Conservation (phyloP, 2,888 invertebrate genomes). For the Plebejus anna region DNA sequence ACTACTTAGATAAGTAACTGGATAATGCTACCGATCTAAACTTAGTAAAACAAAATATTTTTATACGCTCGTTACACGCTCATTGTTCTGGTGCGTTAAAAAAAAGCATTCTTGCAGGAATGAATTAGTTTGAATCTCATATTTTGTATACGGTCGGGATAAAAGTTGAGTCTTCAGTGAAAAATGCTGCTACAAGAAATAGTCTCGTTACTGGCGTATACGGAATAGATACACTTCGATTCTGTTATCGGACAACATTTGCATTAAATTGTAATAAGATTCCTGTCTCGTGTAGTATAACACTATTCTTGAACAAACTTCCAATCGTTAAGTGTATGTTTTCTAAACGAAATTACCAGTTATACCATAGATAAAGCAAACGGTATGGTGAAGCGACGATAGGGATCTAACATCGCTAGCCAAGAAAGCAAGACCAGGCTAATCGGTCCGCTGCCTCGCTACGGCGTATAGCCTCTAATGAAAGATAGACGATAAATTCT, state of each 20-base stretch:
- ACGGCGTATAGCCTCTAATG: conserved; percentile 58
- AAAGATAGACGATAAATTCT: conserved; percentile 66
- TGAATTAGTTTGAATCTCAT: not conserved
- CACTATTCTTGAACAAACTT: conserved; percentile 26
- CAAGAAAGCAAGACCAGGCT: conserved; percentile 62
- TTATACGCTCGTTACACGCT: not conserved
- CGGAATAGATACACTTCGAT: conserved; percentile 16
- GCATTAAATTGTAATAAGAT: conserved; percentile 29
- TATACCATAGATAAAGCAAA: conserved; percentile 48
- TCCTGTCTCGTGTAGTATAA: conserved; percentile 27
- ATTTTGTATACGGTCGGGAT: not conserved
- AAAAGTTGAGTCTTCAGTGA: conserved; percentile 3
- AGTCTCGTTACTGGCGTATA: conserved; percentile 14
- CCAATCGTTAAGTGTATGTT: conserved; percentile 27
- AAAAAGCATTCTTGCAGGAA: not conserved
- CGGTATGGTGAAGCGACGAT: conserved; percentile 55
- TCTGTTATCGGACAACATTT: conserved; percentile 6
- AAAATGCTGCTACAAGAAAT: conserved; percentile 11
- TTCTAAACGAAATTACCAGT: conserved; percentile 27
- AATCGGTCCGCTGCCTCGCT: conserved; percentile 49
- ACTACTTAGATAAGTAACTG: conserved; percentile 15
- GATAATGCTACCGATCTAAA: conserved; percentile 1
- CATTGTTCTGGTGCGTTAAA: not conserved
- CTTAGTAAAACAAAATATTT: not conserved
- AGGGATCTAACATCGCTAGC: conserved; percentile 46